Percentiles rank a stretch among this genome's conserved stretches.
phyloP scores from a whole-genome alignment of 2,797 vertebrate species.

The Eutrigla gurnardus region DNA sequence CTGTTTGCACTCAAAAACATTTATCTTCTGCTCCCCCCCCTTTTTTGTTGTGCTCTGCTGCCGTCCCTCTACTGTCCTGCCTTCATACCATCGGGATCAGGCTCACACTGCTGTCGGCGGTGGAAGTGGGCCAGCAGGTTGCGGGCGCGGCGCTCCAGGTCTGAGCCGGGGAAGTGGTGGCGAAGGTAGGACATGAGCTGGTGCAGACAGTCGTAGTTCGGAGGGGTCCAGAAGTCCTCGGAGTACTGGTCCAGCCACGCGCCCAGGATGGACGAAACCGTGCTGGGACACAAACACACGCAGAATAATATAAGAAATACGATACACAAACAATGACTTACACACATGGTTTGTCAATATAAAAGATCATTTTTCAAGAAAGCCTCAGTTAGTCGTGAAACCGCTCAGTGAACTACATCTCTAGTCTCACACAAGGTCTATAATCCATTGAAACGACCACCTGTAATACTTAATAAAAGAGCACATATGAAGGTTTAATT shows the following conservation, averaged over 20 bases:
- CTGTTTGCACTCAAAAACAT: not conserved
- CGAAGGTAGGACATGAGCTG: conserved; percentile 92
- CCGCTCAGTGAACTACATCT: too few species aligned
- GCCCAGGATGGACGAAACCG: conserved; percentile 94
- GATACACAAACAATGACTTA: not conserved
- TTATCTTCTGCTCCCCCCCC: not conserved
- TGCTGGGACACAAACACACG: conserved; percentile 76
- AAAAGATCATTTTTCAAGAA: too few species aligned
- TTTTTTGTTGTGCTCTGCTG: conserved; percentile 25
- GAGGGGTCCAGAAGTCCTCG: conserved; percentile 93
- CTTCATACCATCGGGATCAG: conserved; percentile 85
- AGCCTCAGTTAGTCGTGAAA: too few species aligned
- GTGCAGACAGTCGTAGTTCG: conserved; percentile 90
- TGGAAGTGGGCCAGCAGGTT: conserved; percentile 93
- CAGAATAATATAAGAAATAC: not conserved
- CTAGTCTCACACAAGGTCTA: too few species aligned
- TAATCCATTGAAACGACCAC: too few species aligned
- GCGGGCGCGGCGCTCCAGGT: conserved; percentile 92
- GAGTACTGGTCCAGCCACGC: conserved; percentile 98
- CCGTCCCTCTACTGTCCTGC: conserved; percentile 54
- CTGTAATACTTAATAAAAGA: too few species aligned
- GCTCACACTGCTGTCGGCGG: conserved; percentile 86
- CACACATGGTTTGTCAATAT: too few species aligned
- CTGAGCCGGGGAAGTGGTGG: conserved; percentile 91
- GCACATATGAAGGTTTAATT: not conserved